Evolutionary conservation across 2,797 vertebrate species (phyloP).

Genomic region (Numenius phaeopus): DNA sequence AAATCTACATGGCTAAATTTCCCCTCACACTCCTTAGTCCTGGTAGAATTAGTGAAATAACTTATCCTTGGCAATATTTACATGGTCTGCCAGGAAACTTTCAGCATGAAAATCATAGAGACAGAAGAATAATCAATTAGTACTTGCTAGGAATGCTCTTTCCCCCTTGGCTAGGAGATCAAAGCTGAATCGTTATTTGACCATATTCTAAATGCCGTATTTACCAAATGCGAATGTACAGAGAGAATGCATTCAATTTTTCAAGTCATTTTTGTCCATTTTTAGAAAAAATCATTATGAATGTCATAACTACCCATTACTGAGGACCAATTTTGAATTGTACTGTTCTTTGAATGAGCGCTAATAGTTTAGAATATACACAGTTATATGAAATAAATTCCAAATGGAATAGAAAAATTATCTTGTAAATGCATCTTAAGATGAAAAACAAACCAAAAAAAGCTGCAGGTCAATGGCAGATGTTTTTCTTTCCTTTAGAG

Average conservation of each 20-base stretch:
- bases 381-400: neutral
- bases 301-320: neutral
- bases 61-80: slow-evolving; percentile 48
- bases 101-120: slow-evolving; percentile 15
- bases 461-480: neutral
- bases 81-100: slow-evolving; percentile 34
- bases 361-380: neutral
- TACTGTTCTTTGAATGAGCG: neutral
- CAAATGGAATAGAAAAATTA: neutral
- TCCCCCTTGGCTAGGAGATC: neutral
- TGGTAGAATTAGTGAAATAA: slow-evolving; percentile 52
- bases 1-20: slow-evolving; percentile 77
- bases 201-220: slow-evolving; percentile 8
- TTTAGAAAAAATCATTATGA: slow-evolving; percentile 22
- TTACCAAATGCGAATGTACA: neutral
- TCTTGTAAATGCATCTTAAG: neutral
- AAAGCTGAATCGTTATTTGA: slow-evolving; percentile 22
- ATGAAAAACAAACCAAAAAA: neutral
- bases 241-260: slow-evolving; percentile 21
- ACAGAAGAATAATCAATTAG: slow-evolving; percentile 50
- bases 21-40: slow-evolving; percentile 70
- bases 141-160: slow-evolving; percentile 9
- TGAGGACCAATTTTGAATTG: neutral
- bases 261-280: slow-evolving; percentile 30
- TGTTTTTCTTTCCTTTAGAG: neutral